These are phyloP conservation scores for Drosophila nigrodunni DNA, from an alignment of 1,140 invertebrate species.

Conservation along the genomic window DNA sequence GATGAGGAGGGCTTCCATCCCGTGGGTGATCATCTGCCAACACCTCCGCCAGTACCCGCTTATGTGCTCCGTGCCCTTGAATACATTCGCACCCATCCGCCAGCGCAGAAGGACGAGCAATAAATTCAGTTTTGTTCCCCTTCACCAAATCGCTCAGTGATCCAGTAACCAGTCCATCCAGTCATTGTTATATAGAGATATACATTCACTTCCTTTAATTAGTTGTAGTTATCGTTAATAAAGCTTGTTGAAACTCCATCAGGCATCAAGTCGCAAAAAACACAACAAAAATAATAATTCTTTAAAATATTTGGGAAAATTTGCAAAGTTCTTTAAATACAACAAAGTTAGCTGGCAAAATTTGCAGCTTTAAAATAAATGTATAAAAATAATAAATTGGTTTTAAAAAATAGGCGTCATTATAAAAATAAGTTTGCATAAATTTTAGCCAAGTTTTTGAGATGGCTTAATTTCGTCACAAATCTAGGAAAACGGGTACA, in stretches of 20 bases:
- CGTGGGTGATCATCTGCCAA: conserved; percentile 86
- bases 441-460: too few species aligned
- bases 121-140: conserved; percentile 21
- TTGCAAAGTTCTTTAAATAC: not conserved
- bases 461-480: too few species aligned
- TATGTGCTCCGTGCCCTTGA: conserved; percentile 84
- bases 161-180: conserved; percentile 39
- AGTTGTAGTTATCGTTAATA: conserved; percentile 75
- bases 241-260: conserved; percentile 45
- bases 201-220: conserved; percentile 56
- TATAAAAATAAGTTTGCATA: too few species aligned
- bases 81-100: conserved; percentile 85
- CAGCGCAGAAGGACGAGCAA: conserved; percentile 76
- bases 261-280: conserved; percentile 8
- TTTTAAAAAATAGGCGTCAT: too few species aligned
- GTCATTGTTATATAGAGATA: conserved; percentile 77
- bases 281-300: not conserved
- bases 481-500: too few species aligned
- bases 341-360: too few species aligned
- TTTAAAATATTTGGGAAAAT: conserved; percentile 9
- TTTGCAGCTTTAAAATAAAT: too few species aligned
- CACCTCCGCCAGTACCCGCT: conserved; percentile 84
- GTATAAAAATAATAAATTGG: too few species aligned
- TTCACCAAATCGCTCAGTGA: conserved; percentile 2
- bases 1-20: conserved; percentile 87